Evolutionary conservation across 2,888 invertebrate species (phyloP), one percentile per base, ranked within the genome.

Genomic region (Drosophila phalerata): DNA sequence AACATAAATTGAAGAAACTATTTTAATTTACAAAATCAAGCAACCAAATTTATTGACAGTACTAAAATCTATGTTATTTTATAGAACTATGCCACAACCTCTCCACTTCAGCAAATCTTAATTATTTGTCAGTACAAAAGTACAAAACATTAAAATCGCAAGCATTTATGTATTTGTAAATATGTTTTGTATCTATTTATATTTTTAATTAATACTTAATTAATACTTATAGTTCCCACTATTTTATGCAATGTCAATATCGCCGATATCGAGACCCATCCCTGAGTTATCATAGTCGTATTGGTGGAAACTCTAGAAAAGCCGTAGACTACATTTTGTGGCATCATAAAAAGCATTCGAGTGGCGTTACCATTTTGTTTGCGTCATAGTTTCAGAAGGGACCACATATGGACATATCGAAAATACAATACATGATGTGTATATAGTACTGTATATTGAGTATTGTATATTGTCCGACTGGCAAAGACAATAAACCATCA

Each of bases 401-500:
- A 49, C 40, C 56, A 57, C 40, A 63, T 57, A 38, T 48, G 47
- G 47, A 30, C 32, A 22, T 22, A 22, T 22, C 22, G 22, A 22
- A 22, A 17, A 28, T 28, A 28, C 38, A 64, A 61, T 72, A 60
- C 52, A 63, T 74, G 66, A 64, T 81, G 79, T 68, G 48, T 71
- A 61, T 79, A 66, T 77, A 4, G 22, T 19, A 19, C 75, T 68
- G 48, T 71, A 61, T 79, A 66, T 77, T 22, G 22, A 2, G 3
- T 19, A 19, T 19, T 19, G 19, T 22, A 22, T 22, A 22, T 22
- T 83, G 85, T 77, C 81, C 64, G 73, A 71, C 81, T 69, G 69
- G 69, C 58, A 77, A 76, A 85, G 75, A 85, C 86, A 85, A 89
- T 88, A 89, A 88, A 85, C 88, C 88, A 88, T 79, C 89, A 71